These are phyloP conservation scores for Drosophila kepulauana DNA, from an alignment of 1,140 invertebrate species.

Conservation along the genomic window DNA sequence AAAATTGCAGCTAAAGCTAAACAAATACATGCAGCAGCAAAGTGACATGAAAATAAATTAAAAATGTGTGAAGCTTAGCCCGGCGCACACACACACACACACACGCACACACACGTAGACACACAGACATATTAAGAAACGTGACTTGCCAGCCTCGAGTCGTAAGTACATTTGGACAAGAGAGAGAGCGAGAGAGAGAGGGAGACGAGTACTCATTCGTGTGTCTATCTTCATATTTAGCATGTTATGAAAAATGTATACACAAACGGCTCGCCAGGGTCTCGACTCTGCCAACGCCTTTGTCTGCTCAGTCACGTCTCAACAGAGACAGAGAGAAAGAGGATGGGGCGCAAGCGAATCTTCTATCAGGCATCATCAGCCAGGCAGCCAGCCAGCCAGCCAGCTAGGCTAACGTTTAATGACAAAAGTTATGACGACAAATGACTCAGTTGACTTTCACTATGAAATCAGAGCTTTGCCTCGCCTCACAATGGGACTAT, in stretches of 20 bases:
- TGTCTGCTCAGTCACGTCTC: conserved; percentile 65
- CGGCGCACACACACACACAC: conserved; percentile 34
- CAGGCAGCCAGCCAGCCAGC: neutral
- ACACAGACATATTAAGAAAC: conserved; percentile 76
- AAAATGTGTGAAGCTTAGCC: conserved; percentile 68
- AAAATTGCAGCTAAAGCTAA: conserved; percentile 47
- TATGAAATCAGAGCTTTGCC: conserved; percentile 65
- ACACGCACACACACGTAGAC: conserved; percentile 11
- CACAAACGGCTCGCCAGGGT: conserved; percentile 36
- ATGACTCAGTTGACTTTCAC: conserved; percentile 80
- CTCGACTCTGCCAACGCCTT: conserved; percentile 42
- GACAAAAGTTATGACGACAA: conserved; percentile 81
- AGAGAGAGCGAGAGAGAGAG: neutral
- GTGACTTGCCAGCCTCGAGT: conserved; percentile 60
- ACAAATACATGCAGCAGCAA: conserved; percentile 27
- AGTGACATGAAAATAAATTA: conserved; percentile 76
- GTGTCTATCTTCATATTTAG: conserved; percentile 58
- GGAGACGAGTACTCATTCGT: neutral
- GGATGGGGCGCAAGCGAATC: neutral
- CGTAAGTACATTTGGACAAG: conserved; percentile 30
- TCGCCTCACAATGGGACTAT: conserved; percentile 61
- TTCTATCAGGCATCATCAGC: conserved; percentile 24
- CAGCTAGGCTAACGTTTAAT: conserved; percentile 57
- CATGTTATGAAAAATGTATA: conserved; percentile 81
- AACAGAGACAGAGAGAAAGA: conserved; percentile 1